Conservation (phyloP, 2,888 invertebrate species). For the Noctua fimbriata region DNA sequence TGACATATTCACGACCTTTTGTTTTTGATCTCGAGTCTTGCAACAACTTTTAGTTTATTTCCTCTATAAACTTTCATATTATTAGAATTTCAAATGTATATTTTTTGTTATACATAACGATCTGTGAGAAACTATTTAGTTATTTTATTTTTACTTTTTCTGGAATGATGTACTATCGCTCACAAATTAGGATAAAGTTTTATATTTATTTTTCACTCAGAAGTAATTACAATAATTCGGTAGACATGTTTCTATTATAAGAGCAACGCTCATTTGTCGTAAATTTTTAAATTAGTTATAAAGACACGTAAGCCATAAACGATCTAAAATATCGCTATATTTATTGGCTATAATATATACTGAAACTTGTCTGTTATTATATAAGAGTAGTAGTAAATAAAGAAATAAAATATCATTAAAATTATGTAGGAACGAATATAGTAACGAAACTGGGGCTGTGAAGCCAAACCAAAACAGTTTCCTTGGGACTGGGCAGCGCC, state of each 20-base stretch:
- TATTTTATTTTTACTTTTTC: constrained; percentile 69
- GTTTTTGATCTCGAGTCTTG: constrained; percentile 87
- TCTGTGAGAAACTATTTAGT: constrained; percentile 74
- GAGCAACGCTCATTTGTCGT: constrained; percentile 61
- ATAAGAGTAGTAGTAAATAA: constrained; percentile 70
- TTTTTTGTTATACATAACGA: constrained; percentile 78
- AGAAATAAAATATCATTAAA: constrained; percentile 74
- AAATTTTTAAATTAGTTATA: constrained; percentile 58
- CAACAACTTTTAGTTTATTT: constrained; percentile 79
- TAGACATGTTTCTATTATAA: constrained; percentile 33
- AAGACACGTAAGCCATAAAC: constrained; percentile 60
- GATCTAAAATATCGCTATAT: constrained; percentile 63
- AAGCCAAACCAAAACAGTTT: constrained; percentile 85
- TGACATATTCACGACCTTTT: constrained; percentile 84
- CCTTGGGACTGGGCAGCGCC: constrained; percentile 71
- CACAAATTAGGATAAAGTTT: constrained; percentile 75
- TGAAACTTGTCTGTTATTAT: constrained; percentile 71
- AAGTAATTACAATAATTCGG: constrained; percentile 25
- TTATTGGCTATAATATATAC: constrained; percentile 68
- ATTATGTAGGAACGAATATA: constrained; percentile 80
- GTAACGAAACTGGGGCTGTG: constrained; percentile 84
- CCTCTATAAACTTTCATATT: constrained; percentile 76
- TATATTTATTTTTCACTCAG: constrained; percentile 51
- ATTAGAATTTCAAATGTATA: constrained; percentile 79
- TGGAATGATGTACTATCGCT: constrained; percentile 71